These are phyloP conservation scores for Epistrophella euchroma DNA, from an alignment of 2,888 invertebrate species.

Conservation along the genomic window DNA sequence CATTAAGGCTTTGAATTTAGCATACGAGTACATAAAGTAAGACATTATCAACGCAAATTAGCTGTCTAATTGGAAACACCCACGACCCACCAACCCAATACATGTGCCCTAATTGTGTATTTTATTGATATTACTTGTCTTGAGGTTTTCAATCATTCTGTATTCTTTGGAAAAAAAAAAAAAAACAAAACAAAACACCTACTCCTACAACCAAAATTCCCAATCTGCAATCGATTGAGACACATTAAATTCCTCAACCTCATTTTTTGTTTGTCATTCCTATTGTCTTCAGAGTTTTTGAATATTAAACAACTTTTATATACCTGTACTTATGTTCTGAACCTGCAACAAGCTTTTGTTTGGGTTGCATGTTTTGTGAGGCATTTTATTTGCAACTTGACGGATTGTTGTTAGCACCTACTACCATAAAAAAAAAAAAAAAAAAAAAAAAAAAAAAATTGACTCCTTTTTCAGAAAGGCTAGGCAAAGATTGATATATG, in stretches of 20 bases:
- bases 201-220: slow-evolving; percentile 60
- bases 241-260: slow-evolving; percentile 68
- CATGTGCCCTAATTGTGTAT: background rate
- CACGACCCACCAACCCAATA: background rate
- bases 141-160: slow-evolving; percentile 40
- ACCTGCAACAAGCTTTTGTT: slow-evolving; percentile 15
- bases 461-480: slow-evolving; percentile 20
- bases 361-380: slow-evolving; percentile 41
- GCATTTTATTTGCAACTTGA: slow-evolving; percentile 54
- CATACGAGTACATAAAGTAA: no score
- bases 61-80: no score
- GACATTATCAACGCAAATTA: no score
- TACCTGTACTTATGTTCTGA: background rate
- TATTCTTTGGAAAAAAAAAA: background rate
- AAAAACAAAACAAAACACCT: slow-evolving; percentile 35
- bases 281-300: slow-evolving; percentile 41
- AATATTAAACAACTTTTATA: slow-evolving; percentile 48
- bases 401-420: slow-evolving; percentile 65
- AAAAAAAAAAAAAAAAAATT: background rate
- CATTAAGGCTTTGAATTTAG: no score
- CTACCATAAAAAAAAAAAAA: slow-evolving; percentile 7
- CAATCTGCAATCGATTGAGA: slow-evolving; percentile 67
- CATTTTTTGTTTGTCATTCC: slow-evolving; percentile 31
- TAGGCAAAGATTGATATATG: slow-evolving; percentile 17
- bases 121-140: slow-evolving; percentile 19